Base-by-base conservation (phyloP, 2,113 vertebrate species). In the Strix uralensis region DNA sequence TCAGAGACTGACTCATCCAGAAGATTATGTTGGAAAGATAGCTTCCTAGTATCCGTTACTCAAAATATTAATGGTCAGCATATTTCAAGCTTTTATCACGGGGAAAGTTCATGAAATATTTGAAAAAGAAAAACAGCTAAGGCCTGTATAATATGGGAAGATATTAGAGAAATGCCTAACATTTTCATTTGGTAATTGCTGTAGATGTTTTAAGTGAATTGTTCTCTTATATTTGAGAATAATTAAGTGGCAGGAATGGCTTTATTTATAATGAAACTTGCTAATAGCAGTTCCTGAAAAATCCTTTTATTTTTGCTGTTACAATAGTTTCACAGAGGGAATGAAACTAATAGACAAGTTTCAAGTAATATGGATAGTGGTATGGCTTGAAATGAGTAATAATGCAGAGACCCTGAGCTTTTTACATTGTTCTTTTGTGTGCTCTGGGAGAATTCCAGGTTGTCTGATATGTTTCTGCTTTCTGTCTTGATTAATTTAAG, bases 1-100 rank as follows among this genome's bases (percentile, higher is more conserved):
- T 79, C 65, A 79, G 40, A 79, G 72, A 72, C 81, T 95, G 92
- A 94, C 84, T 96, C 94, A 96, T 77, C 61, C 65, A 74, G 69
- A 57, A 61, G 69, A 88, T 84, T 87, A 20, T 54, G 36, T 17
- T 91, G 86, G 83, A 91, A 66, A 79, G 51, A 71, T 8, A 40
- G 42, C 52, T 81, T 81, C 65, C 69, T 57, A 20, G 26, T 78
- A 23, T 66, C 61, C 77, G 57, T 86, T 67, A 54, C 32, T 59
- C 69, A 26, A 27, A 92, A 81, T 47, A 40, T 12, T 57, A 36
- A 54, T 61, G 29, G 49, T 89, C 90, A 86, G 80, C 90, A 36
- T 44, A 62, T 81, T 94, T 92, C 52, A 57, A 44, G 80, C 51
- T 86, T 80, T 88, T 94, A 58, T 84, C 30, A 6, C 4, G 72